phyloP scores from a whole-genome alignment of 1,140 invertebrate genomes.

The Calephelis nemesis region DNA sequence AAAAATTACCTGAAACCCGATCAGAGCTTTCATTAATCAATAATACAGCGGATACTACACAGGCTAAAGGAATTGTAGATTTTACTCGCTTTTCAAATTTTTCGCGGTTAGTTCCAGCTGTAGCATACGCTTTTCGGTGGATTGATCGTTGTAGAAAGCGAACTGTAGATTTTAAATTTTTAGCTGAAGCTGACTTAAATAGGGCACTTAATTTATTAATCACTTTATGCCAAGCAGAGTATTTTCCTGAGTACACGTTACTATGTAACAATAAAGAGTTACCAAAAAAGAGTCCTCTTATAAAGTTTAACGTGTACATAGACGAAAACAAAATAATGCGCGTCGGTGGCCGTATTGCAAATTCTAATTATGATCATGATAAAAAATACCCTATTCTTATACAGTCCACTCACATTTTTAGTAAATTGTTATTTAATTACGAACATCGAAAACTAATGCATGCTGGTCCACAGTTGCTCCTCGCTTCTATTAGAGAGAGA shows the following conservation, averaged over 20 bases:
- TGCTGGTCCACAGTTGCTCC: conserved; percentile 1
- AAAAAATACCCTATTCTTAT: conserved; percentile 35
- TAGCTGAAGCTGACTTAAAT: neutral
- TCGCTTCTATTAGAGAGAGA: conserved; percentile 1
- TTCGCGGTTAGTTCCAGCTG: neutral
- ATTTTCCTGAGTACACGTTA: neutral
- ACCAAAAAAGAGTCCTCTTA: conserved; percentile 19
- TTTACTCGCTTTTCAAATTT: conserved; percentile 11
- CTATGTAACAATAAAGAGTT: conserved; percentile 14
- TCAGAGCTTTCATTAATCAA: neutral
- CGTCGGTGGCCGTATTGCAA: conserved; percentile 29
- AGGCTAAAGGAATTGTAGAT: neutral
- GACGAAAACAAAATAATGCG: conserved; percentile 25
- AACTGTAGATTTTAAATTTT: neutral
- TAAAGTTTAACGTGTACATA: conserved; percentile 26
- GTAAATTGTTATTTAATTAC: neutral
- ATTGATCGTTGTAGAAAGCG: conserved; percentile 8
- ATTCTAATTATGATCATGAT: conserved; percentile 27
- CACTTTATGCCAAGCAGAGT: too few relatives aligned
- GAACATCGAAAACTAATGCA: neutral
- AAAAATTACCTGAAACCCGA: neutral
- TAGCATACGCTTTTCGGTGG: neutral
- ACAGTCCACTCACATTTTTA: conserved; percentile 29
- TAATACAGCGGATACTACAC: too few relatives aligned
- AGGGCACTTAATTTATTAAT: too few relatives aligned